Evolutionary conservation across 2,888 invertebrate species (phyloP).

Genomic region (Mechanitis messenoides): DNA sequence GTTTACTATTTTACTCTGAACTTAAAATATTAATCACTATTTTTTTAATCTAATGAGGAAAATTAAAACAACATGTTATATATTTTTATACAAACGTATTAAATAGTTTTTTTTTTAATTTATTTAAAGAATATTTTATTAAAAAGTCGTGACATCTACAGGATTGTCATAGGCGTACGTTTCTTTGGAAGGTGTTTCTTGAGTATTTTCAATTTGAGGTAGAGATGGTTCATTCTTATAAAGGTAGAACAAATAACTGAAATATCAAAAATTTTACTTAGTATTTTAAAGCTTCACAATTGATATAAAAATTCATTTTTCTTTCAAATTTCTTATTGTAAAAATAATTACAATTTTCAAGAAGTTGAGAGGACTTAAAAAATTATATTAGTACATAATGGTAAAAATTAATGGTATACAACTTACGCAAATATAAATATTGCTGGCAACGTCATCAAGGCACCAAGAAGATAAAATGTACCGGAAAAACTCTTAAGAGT

Average conservation of each 20-base stretch:
- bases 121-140: background rate
- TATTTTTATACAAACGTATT: too few species aligned
- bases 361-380: too few species aligned
- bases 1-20: too few species aligned
- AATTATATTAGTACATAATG: too few species aligned
- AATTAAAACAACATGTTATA: too few species aligned
- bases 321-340: too few species aligned
- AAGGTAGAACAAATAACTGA: background rate
- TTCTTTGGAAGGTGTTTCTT: background rate
- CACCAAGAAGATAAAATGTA: constrained; percentile 71
- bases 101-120: too few species aligned
- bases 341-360: too few species aligned
- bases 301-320: background rate
- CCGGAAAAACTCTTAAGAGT: constrained; percentile 65
- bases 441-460: constrained; percentile 63
- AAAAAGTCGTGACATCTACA: background rate
- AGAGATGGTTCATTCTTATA: background rate
- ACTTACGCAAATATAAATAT: constrained; percentile 69
- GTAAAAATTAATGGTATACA: background rate
- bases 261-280: background rate
- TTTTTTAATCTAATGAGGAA: too few species aligned
- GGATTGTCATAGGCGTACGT: background rate
- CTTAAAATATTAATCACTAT: too few species aligned
- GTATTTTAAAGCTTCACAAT: background rate
- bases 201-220: background rate